phyloP scores from a whole-genome alignment of 2,797 vertebrate genomes.

The Avahi laniger region DNA sequence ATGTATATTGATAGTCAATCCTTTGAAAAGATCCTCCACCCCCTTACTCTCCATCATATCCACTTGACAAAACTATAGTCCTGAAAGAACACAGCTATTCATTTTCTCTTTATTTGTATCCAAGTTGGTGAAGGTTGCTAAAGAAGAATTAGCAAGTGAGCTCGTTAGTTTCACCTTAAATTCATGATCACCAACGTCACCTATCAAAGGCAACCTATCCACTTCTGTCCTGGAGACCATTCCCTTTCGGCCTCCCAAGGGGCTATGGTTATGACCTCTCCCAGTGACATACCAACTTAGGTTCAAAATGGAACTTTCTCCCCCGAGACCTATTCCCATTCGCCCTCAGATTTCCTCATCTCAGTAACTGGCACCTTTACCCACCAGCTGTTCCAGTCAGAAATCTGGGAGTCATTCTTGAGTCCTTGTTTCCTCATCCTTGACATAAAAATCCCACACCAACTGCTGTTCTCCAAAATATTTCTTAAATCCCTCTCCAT shows the following conservation, averaged over 20 bases:
- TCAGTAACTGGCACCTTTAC: background rate
- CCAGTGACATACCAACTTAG: background rate
- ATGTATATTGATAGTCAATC: background rate
- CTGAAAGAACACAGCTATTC: background rate
- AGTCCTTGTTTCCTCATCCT: background rate
- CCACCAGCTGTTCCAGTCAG: background rate
- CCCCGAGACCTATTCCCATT: background rate
- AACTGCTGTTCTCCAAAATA: background rate
- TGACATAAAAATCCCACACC: slow-evolving; percentile 12
- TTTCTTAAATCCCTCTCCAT: background rate
- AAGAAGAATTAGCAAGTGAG: background rate
- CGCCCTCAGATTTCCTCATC: background rate
- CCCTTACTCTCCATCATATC: background rate
- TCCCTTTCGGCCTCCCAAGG: background rate
- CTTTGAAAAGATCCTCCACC: background rate
- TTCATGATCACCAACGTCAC: background rate
- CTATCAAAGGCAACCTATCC: background rate
- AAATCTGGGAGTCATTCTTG: background rate
- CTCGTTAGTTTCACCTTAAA: slow-evolving; percentile 2
- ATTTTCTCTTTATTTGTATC: background rate
- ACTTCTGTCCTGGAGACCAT: background rate
- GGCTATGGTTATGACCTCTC: background rate
- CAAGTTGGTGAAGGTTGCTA: background rate
- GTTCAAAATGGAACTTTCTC: background rate
- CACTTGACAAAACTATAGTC: background rate